Base-by-base conservation (phyloP, 2,113 vertebrate species). In the Chlorodrepanis virens region DNA sequence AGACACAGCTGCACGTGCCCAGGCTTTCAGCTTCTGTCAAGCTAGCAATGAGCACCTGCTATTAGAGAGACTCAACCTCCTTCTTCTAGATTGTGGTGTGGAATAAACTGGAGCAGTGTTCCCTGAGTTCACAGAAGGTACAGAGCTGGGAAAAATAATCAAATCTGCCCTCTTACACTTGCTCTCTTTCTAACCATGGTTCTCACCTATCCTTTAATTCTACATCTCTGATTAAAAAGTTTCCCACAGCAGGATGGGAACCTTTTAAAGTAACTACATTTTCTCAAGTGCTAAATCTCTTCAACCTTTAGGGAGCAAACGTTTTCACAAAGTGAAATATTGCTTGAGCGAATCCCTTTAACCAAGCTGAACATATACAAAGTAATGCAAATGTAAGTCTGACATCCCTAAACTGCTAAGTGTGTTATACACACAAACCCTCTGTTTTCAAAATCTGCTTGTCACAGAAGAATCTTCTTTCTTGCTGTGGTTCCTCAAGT, bases 401-500 rank as follows among this genome's bases (percentile, higher is more conserved):
- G 82, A 92, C 21, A 6, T 76, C 39, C 14, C 57, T 68, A 19
- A 87, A 92, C 47, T 65, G 77, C 52, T 74, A 68, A 49, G 29
- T 39, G 44, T 75, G 49, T 76, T 88, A 79, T 52, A 76, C 23
- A 79, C 25, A 72, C n/a, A 90, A 91, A 79, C 52, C 90, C 72
- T 86, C 67, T 95, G 75, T 44, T 79, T 93, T 85, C 53, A 57
- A 72, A 94, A 83, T 65, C 79, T 88, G 71, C n/a, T 88, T 79
- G 76, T 80, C 52, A 79, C 25, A 82, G 33, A 67, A 79, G 49
- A 76, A 13, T 65, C 6, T 44, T 72, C 50, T 45, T 54, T 59
- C 67, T 64, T 59, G 8, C 44, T 59, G 16, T 60, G 45, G 31
- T 42, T 80, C 23, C 40, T 83, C 1, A 1, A 79, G 57, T 50